Evolutionary conservation across 1,140 invertebrate genomes (phyloP), one percentile per base, ranked within the genome.

Genomic region (Macrostomum lignano): DNA sequence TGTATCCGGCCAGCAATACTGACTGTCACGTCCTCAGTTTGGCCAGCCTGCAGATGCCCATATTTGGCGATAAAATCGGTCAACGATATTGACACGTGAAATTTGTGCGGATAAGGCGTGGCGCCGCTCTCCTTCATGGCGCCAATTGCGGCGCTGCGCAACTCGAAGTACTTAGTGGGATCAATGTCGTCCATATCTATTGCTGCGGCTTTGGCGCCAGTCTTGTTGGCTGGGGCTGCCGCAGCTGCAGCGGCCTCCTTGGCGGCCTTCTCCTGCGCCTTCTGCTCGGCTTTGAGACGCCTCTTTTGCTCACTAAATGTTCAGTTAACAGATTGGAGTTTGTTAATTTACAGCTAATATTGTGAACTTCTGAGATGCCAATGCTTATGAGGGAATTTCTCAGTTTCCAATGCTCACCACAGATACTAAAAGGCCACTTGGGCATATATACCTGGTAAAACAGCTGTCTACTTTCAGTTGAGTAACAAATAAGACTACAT

Each of bases 41-140:
- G 36, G 10, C 54, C 55, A 36, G 36, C 33, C 11, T 41, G 36
- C 14, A 62, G 46, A 43, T 63, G 44, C 11, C 59, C 61, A 48
- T 84, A 96, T 42, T 74, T 77, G 31, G 73, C 65, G 42, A 96
- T 78, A 47, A 86, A 98, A 15, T 74, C 70, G 44, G 71, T 67
- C 33, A 98, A 55, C 1, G 81, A 86, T 15, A 69, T 76, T 2
- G 70, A 67, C 0, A 98, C 86, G 60, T 79, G 64, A 49, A 88
- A 98, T 60, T 98, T 98, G 56, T 98, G 91, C 13, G 88, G 88
- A 56, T 96, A 98, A n/a, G 86, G 84, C 56, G 72, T 64, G 15
- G 57, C 48, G n/a, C 67, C 67, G 1, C 61, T 60, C 37, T 60
- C 58, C 60, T 91, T 91, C 3, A 82, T 56, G 23, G 74, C 66